Evolutionary conservation across 2,888 invertebrate genomes (phyloP), one percentile per base, ranked within the genome.

Genomic region (Ochropacha duplaris): DNA sequence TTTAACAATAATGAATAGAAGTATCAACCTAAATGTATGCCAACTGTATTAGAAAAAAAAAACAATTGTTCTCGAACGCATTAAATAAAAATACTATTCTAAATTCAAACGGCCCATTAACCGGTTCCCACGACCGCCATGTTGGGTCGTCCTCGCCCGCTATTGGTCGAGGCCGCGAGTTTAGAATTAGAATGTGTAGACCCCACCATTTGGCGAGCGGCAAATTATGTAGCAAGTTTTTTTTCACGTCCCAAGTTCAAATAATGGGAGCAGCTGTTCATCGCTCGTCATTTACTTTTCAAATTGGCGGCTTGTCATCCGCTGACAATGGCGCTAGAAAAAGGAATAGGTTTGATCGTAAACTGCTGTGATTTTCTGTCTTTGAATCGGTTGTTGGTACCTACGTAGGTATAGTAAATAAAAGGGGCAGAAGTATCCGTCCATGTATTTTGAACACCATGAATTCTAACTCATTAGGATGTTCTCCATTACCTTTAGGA

Each of bases 91-190:
- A 92, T 88, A 86, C 88, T 88, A 91, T 92, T 92, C 90, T 92
- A 91, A 92, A 91, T 91, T 91, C 91, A 90, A 92, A 92, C 88
- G 84, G 87, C 82, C 90, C 87, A 91, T 91, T 88, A 92, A 90
- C 90, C 88, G 90, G 90, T 92, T 92, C 92, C 90, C 92, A 92
- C 91, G 90, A 84, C 86, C 87, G 92, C 92, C 92, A 92, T 92
- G 85, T 89, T 92, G 85, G 83, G 69, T 86, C 89, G 90, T 91
- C 90, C 92, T 89, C 90, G 91, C 80, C 86, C 84, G 89, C 87
- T 79, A 92, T 92, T 92, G 92, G 92, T 80, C 86, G 89, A 88
- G 90, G 90, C 87, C 88, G 71, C 78, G 77, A 81, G 90, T 88
- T 90, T 91, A 91, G 91, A 90, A 92, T 92, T 92, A 92, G 92